A percentile compares a stretch with the other conserved stretches of the same genome.
Conservation (phyloP, 2,797 vertebrate species). For the Gymnodraco acuticeps region DNA sequence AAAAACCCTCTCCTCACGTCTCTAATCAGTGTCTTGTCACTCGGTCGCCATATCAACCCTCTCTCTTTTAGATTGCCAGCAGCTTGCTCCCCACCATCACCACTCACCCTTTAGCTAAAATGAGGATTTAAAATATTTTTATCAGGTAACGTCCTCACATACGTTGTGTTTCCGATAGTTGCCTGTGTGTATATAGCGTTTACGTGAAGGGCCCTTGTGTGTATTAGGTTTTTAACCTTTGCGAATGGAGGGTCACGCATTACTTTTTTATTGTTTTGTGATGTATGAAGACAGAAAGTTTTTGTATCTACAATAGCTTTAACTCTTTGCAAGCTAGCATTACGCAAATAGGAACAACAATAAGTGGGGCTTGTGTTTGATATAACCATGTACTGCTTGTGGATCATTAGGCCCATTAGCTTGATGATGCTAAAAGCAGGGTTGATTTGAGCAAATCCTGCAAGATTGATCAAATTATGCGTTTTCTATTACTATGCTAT, state of each 20-base stretch:
- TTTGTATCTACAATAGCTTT: slow-evolving; percentile 82
- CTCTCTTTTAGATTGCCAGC: slow-evolving; percentile 78
- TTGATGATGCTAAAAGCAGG: slow-evolving; percentile 89
- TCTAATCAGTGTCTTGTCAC: slow-evolving; percentile 72
- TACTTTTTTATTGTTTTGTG: slow-evolving; percentile 40
- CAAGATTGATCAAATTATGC: slow-evolving; percentile 70
- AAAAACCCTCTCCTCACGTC: slow-evolving; percentile 47
- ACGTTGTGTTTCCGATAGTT: slow-evolving; percentile 33
- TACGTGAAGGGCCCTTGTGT: slow-evolving; percentile 58
- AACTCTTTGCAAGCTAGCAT: slow-evolving; percentile 77
- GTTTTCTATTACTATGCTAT: slow-evolving; percentile 74
- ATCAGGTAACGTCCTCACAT: slow-evolving; percentile 78
- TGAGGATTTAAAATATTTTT: slow-evolving; percentile 66
- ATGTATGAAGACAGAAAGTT: slow-evolving; percentile 71
- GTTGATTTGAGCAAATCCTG: slow-evolving; percentile 80
- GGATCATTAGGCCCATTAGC: slow-evolving; percentile 83
- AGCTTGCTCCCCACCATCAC: slow-evolving; percentile 76
- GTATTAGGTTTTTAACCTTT: slow-evolving; percentile 53
- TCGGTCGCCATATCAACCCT: slow-evolving; percentile 64
- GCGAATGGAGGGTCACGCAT: slow-evolving; percentile 64
- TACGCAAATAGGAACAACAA: slow-evolving; percentile 71
- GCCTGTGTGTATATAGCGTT: slow-evolving; percentile 58
- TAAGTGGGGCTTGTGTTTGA: slow-evolving; percentile 80
- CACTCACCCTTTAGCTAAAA: slow-evolving; percentile 80
- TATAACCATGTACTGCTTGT: slow-evolving; percentile 74